Conservation (phyloP, 2,113 vertebrate genomes). For the Anguilla rostrata region DNA sequence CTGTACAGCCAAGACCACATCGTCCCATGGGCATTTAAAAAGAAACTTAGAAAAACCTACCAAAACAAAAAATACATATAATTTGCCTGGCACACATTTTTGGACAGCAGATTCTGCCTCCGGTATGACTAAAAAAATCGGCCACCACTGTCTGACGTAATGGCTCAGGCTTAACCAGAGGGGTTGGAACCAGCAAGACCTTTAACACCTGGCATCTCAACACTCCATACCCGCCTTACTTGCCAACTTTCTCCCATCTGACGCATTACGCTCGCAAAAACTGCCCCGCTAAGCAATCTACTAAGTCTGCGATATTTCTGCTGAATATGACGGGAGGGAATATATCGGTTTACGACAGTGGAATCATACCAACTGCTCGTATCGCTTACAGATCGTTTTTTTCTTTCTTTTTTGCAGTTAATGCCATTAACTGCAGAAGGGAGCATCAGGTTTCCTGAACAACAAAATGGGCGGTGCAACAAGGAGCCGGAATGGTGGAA, state of each 20-base stretch:
- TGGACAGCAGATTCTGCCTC: neutral
- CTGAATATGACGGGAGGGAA: neutral
- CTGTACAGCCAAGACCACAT: too few species aligned
- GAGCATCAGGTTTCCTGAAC: too few species aligned
- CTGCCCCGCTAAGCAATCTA: neutral
- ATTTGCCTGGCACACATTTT: neutral
- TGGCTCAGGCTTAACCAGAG: neutral
- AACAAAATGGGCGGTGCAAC: too few species aligned
- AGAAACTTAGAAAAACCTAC: neutral
- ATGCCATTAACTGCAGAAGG: too few species aligned
- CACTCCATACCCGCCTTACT: neutral
- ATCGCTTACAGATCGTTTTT: neutral
- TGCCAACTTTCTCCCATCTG: neutral
- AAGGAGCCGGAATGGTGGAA: too few species aligned
- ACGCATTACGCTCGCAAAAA: neutral
- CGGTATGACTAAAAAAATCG: neutral
- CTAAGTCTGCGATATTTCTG: neutral
- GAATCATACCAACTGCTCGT: neutral
- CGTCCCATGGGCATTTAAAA: neutral
- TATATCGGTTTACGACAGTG: neutral
- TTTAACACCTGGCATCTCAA: neutral
- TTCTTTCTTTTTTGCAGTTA: neutral
- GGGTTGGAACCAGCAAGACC: neutral
- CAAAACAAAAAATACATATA: neutral
- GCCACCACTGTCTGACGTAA: neutral